Conservation (phyloP, 2,888 invertebrate genomes). For the Eupithecia tripunctaria region DNA sequence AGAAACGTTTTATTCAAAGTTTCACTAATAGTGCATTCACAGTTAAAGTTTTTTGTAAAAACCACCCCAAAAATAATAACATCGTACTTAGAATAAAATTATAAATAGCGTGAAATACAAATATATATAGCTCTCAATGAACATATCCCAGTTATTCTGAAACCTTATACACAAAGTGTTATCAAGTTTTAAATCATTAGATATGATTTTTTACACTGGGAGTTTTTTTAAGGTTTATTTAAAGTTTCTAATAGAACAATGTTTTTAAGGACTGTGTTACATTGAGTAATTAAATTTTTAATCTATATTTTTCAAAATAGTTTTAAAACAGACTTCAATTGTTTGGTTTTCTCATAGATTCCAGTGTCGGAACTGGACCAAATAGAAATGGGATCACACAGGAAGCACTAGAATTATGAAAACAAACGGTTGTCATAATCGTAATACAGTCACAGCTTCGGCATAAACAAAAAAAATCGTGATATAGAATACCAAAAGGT, state of each 20-base stretch:
- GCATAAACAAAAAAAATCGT: too few species aligned
- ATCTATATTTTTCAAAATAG: too few species aligned
- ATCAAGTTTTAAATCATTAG: not conserved
- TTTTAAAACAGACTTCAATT: too few species aligned
- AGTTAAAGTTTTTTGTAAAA: constrained; percentile 70
- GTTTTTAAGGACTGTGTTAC: not conserved
- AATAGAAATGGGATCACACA: too few species aligned
- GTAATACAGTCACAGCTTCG: too few species aligned
- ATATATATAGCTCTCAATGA: constrained; percentile 45
- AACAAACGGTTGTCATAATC: too few species aligned
- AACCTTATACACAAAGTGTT: not conserved
- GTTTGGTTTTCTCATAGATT: too few species aligned
- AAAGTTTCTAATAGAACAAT: not conserved
- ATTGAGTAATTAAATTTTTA: too few species aligned
- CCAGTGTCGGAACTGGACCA: too few species aligned
- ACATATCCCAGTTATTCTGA: constrained; percentile 38
- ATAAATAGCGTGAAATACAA: constrained; percentile 71
- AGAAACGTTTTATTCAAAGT: constrained; percentile 78
- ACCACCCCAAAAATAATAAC: constrained; percentile 54
- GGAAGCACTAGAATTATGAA: too few species aligned
- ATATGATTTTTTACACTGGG: too few species aligned
- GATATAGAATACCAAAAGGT: too few species aligned
- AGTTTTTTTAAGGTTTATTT: not conserved
- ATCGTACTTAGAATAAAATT: constrained; percentile 21
- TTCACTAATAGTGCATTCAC: constrained; percentile 81